Base-by-base conservation (phyloP, 1,140 invertebrate genomes). In the Brachionus asplanchnoidis region DNA sequence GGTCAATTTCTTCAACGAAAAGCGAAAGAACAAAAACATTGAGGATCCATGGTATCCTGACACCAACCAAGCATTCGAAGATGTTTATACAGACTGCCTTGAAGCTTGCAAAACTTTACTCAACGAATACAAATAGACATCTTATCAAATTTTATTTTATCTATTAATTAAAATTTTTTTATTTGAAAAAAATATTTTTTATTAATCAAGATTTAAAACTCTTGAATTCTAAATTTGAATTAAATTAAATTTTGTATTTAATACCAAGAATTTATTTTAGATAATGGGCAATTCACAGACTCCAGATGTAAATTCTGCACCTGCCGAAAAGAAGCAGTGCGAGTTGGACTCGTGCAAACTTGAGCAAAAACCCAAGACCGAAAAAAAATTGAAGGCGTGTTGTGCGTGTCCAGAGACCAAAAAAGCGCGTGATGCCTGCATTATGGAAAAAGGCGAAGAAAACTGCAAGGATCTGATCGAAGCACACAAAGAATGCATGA, bases 391-490 rank as follows among this genome's bases (percentile, higher is more conserved):
- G 8, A 84, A 84, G 28, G 94, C 97, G 17, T 99, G 97, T 87
- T 99, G 97, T 91, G 96, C 96, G 68, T 99, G 97, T 91, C 97
- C 96, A 0, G 97, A 98, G 91, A 98, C 97, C 0, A 98, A 96
- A 90, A 93, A 93, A 91, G 92, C 91, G 28, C 91, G 96, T 87
- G 96, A 98, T 91, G 92, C 93, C 85, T 98, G 96, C 88, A 97
- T 98, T 78, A 93, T 97, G 46, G 93, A 95, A 88, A 94, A 94
- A 86, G 97, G 97, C 0, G 94, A 98, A 91, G 95, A 95, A 88
- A 94, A 97, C 87, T 99, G 97, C 88, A 91, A 92, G 60, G 91
- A 93, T 70, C 90, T 96, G 23, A 98, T 99, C 85, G 96, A 98
- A 91, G 95, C 95, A 32, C 97, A 99, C 88, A 97, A 96, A 91